Evolutionary conservation across 92 coral and sea anemone genomes (phyloP).

Genomic region (Isaurus tuberculatus): DNA sequence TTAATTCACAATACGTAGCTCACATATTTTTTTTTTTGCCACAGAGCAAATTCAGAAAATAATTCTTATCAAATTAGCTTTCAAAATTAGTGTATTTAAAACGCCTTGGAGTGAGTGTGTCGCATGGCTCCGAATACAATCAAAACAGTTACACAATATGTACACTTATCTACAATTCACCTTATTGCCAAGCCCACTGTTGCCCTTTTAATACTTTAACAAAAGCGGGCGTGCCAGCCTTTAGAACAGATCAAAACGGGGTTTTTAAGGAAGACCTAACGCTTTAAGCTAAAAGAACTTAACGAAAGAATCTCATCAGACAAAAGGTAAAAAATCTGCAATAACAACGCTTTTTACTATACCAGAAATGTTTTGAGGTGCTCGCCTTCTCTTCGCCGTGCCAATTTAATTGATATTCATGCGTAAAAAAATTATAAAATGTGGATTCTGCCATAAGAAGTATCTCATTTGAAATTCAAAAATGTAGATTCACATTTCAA

Average conservation of each 20-base stretch:
- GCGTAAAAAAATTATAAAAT: no score
- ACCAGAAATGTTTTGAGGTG: neutral
- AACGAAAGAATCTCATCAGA: no score
- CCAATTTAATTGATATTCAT: neutral
- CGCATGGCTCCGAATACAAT: neutral
- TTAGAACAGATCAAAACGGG: neutral
- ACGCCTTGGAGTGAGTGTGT: no score
- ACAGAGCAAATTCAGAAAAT: no score
- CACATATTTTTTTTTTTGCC: no score
- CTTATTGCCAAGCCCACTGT: neutral
- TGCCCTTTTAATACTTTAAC: slow-evolving; percentile 13
- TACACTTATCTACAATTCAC: neutral
- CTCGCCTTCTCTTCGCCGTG: neutral
- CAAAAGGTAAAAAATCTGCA: no score
- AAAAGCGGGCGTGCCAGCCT: neutral
- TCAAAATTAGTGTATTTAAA: no score
- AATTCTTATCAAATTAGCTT: no score
- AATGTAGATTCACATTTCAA: no score
- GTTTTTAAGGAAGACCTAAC: neutral
- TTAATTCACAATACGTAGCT: neutral
- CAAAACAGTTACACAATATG: neutral
- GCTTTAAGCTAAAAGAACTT: neutral
- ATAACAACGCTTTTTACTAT: no score
- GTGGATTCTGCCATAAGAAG: no score
- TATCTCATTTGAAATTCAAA: no score